Percentiles rank a stretch among this genome's conserved stretches.
phyloP scores from a whole-genome alignment of 2,797 vertebrate genomes.

The Fundulus diaphanus region DNA sequence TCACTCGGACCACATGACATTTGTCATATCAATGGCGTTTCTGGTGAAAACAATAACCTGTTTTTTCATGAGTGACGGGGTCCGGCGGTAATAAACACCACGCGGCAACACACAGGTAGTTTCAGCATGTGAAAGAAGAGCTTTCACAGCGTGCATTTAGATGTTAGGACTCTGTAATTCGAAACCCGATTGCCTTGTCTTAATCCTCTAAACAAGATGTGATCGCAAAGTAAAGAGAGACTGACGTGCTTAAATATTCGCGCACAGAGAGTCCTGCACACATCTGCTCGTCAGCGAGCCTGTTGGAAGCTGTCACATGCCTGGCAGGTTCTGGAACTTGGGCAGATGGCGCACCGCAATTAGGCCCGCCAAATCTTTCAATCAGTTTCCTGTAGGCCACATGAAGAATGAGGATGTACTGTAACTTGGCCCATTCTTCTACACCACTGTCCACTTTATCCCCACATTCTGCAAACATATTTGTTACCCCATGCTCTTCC shows the following conservation, averaged over 20 bases:
- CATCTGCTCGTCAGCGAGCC: constrained; percentile 77
- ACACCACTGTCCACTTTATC: constrained; percentile 41
- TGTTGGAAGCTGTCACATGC: constrained; percentile 76
- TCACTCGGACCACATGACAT: constrained; percentile 50
- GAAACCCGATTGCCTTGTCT: constrained; percentile 37
- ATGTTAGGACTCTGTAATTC: constrained; percentile 29
- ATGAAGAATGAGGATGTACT: constrained; percentile 52
- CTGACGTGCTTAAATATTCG: constrained; percentile 39
- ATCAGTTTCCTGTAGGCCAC: constrained; percentile 66
- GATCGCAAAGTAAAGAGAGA: constrained; percentile 56
- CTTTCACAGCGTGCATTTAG: constrained; percentile 23
- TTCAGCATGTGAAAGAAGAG: constrained; percentile 36
- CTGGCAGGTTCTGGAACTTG: constrained; percentile 76
- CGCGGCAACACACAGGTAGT: constrained; percentile 23
- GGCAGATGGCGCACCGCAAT: constrained; percentile 87
- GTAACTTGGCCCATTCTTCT: constrained; percentile 40
- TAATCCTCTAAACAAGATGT: constrained; percentile 48
- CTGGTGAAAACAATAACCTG: constrained; percentile 58
- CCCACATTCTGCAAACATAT: constrained; percentile 17
- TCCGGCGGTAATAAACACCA: constrained; percentile 26
- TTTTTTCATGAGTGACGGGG: constrained; percentile 35
- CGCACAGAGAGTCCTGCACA: constrained; percentile 48
- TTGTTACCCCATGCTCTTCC: constrained; percentile 4
- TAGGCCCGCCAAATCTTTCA: constrained; percentile 81
- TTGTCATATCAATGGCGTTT: constrained; percentile 61